Base-by-base conservation (phyloP, 2,113 vertebrate species). In the Cyprinodon tularosa region DNA sequence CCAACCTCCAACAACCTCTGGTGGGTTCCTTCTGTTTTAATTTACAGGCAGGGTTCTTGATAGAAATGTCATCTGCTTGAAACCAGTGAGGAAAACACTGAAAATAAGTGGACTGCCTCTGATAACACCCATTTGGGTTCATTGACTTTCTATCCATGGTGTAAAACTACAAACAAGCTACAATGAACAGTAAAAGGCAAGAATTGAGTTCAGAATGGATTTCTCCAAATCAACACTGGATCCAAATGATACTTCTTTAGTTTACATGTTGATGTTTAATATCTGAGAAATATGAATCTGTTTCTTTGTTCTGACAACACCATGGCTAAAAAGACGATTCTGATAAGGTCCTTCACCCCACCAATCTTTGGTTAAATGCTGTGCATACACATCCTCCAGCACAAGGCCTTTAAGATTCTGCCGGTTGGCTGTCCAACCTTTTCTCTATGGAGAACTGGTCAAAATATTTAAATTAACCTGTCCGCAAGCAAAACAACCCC, bases 1-100 rank as follows among this genome's bases (percentile, higher is more conserved):
- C 39, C 39, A 42, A 5, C 29, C 79, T 13, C 2, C 64, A 11
- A 84, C 86, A 53, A 20, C 84, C n/a, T 0, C 79, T 11, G 88
- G 91, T 90, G 47, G 75, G 76, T 15, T 14, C 13, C n/a, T 63
- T 1, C 15, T 63, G 9, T 44, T 3, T 8, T 17, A 3, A 20
- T 57, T 4, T 68, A 36, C 37, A 29, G 29, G 29, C 29, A 29
- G 29, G 29, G 29, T 29, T 29, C 29, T 29, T 29, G 29, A 29
- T 29, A 40, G 20, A 50, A 53, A n/a, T 7, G 29, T 7, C 3
- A 3, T 0, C 20, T 47, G 17, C 3, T 20, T 68, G 44, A 45
- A 7, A 1, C 14, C 45, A 17, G 47, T 2, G 20, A 36, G 13
- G 9, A 15, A 8, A 7, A 20, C 29, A 1, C 29, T 29, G 29